A percentile compares a stretch with the other conserved stretches of the same genome.
These are phyloP conservation scores for Chaetogeoica ovagalla DNA, from an alignment of 2,888 invertebrate genomes.

Conservation along the genomic window DNA sequence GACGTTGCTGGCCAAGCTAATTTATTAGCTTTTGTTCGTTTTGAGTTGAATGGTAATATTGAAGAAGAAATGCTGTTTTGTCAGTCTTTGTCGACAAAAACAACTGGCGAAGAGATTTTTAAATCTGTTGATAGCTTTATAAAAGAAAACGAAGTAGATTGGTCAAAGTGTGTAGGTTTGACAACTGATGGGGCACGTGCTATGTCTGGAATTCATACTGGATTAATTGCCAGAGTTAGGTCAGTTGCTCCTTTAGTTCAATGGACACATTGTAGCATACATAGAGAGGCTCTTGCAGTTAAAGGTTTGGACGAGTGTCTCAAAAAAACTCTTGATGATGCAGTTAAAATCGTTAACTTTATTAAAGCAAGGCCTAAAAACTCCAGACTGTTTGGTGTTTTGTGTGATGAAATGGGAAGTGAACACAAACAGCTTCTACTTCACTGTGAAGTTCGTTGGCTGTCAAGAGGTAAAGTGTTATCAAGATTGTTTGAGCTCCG, in stretches of 20 bases:
- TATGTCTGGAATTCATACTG: slow-evolving; percentile 55
- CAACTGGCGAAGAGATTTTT: slow-evolving; percentile 48
- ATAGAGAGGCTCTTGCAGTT: slow-evolving; percentile 55
- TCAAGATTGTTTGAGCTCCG: slow-evolving; percentile 54
- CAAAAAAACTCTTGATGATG: slow-evolving; percentile 54
- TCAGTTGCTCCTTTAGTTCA: slow-evolving; percentile 55
- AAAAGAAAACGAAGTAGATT: slow-evolving; percentile 32
- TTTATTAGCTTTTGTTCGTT: slow-evolving; percentile 31
- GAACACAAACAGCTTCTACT: slow-evolving; percentile 52
- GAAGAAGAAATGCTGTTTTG: slow-evolving; percentile 55
- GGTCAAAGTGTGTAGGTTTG: slow-evolving; percentile 54
- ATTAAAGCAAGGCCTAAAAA: slow-evolving; percentile 55
- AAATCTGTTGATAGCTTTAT: slow-evolving; percentile 54
- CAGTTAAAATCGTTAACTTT: slow-evolving; percentile 52
- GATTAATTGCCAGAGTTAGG: slow-evolving; percentile 55
- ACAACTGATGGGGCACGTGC: slow-evolving; percentile 55
- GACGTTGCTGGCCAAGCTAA: slow-evolving; percentile 19
- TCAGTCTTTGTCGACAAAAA: slow-evolving; percentile 49
- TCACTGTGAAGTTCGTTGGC: slow-evolving; percentile 56
- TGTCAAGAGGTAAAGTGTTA: slow-evolving; percentile 56
- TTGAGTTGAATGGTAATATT: slow-evolving; percentile 19
- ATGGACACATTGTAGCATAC: slow-evolving; percentile 56
- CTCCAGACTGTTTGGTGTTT: slow-evolving; percentile 55
- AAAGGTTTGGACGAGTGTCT: slow-evolving; percentile 55
- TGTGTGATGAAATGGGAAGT: slow-evolving; percentile 56